Percentiles rank a stretch among this genome's conserved stretches.
These are phyloP conservation scores for Silurus meridionalis DNA, from an alignment of 2,113 vertebrate genomes.

Conservation along the genomic window DNA sequence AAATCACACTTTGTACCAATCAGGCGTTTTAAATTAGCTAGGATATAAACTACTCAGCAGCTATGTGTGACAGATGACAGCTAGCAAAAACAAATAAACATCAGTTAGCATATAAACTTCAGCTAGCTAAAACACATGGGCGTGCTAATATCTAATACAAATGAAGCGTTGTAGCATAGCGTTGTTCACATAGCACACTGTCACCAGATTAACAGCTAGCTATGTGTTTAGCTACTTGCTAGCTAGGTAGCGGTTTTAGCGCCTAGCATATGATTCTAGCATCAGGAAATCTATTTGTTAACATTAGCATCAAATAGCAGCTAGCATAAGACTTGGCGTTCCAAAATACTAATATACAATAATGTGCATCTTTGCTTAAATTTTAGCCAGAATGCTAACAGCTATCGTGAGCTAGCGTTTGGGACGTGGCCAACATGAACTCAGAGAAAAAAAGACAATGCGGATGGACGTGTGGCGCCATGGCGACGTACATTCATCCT, in stretches of 20 bases:
- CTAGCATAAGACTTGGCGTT: background rate
- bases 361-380: background rate
- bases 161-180: background rate
- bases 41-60: background rate
- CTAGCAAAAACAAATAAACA: background rate
- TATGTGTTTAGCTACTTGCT: too few species aligned
- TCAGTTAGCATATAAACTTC: background rate
- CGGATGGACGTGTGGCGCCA: background rate
- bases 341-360: background rate
- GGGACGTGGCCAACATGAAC: background rate
- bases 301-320: background rate
- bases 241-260: too few species aligned
- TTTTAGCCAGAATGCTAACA: background rate
- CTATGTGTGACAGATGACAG: background rate
- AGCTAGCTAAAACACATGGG: background rate
- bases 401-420: background rate
- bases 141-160: background rate
- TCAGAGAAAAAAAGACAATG: background rate
- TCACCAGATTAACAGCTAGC: too few species aligned
- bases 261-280: background rate
- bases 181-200: too few species aligned
- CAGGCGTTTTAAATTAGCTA: background rate
- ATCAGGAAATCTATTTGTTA: too few species aligned
- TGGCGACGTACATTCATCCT: slow-evolving; percentile 4
- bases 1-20: background rate